Evolutionary conservation across 2,797 vertebrate genomes (phyloP).

Genomic region (Clarias platycephalus): DNA sequence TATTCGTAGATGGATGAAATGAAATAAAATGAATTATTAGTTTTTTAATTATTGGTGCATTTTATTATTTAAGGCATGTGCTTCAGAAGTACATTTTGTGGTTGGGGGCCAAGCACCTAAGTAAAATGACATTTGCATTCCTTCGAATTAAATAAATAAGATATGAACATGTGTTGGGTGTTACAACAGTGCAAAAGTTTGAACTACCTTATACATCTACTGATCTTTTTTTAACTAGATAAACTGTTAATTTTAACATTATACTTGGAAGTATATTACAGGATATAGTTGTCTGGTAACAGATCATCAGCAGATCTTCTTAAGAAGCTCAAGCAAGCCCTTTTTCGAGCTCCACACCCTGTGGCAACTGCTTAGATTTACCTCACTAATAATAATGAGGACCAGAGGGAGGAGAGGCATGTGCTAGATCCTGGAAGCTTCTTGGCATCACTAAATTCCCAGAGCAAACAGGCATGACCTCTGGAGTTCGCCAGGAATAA

Average conservation of each 20-base stretch:
- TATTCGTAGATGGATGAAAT: background rate
- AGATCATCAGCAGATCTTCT: background rate
- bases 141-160: background rate
- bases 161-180: background rate
- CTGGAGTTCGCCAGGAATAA: constrained; percentile 39
- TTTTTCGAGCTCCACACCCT: background rate
- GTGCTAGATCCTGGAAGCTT: background rate
- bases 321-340: background rate
- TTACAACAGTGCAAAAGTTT: background rate
- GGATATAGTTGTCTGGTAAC: background rate
- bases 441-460: constrained; percentile 37
- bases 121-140: too few relatives aligned
- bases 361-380: background rate
- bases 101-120: background rate
- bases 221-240: background rate
- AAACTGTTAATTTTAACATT: background rate
- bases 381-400: background rate
- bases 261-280: background rate
- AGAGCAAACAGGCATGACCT: constrained; percentile 37
- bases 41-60: background rate
- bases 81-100: background rate
- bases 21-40: background rate
- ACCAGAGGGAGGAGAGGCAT: constrained; percentile 6
- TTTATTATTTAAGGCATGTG: background rate
- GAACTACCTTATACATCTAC: background rate